Evolutionary conservation across 2,888 invertebrate genomes (phyloP), one percentile per base, ranked within the genome.

Genomic region (Chrysolina haemoptera): DNA sequence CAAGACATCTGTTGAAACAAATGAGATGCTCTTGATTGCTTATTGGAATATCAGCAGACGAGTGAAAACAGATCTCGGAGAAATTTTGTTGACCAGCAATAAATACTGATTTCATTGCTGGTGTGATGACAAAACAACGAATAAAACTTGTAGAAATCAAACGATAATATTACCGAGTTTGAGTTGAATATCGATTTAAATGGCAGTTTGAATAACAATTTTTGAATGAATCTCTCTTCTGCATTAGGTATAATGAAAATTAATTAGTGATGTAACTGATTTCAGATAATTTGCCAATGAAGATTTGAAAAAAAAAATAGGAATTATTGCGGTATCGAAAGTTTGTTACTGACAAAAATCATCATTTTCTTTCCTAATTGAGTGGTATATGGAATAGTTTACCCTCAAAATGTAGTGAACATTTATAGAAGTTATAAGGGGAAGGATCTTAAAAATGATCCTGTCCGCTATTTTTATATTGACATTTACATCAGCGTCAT

Each of bases 41-140:
- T 46, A 46, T 46, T 6, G 14, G 46, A 14, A 14, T n/a, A 14
- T 12, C 12, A 55, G 20, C 12, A 55, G 55, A 22, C 20, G 14
- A 55, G 55, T 55, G 20, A 55, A 55, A 55, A 55, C 55, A 53
- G 55, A 55, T 55, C 22, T 16, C 22, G 20, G 55, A 55, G 20
- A 55, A 55, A 20, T 55, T 55, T 55, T 22, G 18, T 55, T 12
- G 22, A 18, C 2, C 22, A 10, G 20, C 55, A 11, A 55, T 55
- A 55, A 55, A 55, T 55, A 55, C 14, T 22, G 12, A 12, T 10
- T 55, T 14, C 12, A 14, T 12, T 11, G n/a, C n/a, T n/a, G 55
- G 20, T 12, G 48, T 22, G 55, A 20, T 55, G 22, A 55, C 20
- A 22, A 55, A 55, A 55, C 48, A 55, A 55, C 55, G 5, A 20